Evolutionary conservation across 2,888 invertebrate species (phyloP).

Genomic region (Plusia festucae): DNA sequence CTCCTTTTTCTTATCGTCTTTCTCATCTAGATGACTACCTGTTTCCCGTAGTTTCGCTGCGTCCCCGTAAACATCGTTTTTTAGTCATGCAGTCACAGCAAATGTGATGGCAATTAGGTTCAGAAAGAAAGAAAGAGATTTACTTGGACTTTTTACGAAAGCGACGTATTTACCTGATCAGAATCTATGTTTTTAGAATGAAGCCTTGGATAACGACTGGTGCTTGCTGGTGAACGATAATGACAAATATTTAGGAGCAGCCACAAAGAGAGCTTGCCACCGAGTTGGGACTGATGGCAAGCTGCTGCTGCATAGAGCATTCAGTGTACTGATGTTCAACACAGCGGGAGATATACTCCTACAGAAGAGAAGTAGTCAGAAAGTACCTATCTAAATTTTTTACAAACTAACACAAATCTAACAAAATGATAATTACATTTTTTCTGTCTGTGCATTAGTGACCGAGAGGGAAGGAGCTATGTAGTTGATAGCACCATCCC

Average conservation of each 20-base stretch:
- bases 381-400: conserved; percentile 83
- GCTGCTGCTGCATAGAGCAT: conserved; percentile 96
- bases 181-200: conserved; percentile 22
- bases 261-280: conserved; percentile 95
- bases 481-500: neutral
- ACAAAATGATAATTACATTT: too few relatives aligned
- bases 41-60: too few relatives aligned
- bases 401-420: neutral
- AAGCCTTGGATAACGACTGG: conserved; percentile 38
- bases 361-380: conserved; percentile 94
- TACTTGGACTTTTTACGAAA: too few relatives aligned
- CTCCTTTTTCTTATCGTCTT: too few relatives aligned
- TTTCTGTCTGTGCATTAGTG: neutral
- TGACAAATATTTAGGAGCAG: conserved; percentile 92
- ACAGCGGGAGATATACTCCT: conserved; percentile 93
- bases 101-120: too few relatives aligned
- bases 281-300: conserved; percentile 88
- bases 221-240: conserved; percentile 93
- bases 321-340: conserved; percentile 97
- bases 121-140: too few relatives aligned
- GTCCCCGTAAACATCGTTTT: too few relatives aligned
- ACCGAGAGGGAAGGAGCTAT: neutral
- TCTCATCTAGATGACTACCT: too few relatives aligned
- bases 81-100: too few relatives aligned
- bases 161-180: too few relatives aligned